Base-by-base conservation (phyloP, 2,797 vertebrate species). In the Enteromius argenteus region DNA sequence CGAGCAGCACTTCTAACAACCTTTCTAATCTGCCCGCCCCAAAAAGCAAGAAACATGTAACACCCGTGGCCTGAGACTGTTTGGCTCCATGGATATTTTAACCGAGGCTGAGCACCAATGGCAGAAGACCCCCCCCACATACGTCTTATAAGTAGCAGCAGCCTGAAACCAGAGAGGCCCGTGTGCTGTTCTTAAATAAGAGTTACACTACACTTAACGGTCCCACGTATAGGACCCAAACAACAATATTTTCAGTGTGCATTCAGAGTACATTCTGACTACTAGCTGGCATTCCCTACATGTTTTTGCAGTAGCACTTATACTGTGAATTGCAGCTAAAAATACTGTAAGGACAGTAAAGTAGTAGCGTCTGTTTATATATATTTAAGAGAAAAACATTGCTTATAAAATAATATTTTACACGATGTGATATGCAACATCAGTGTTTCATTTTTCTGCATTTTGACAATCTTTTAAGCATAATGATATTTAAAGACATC, bases 61-160 rank as follows among this genome's bases (percentile, higher is more conserved):
- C 90, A 87, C 71, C 23, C 37, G 56, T 51, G 37, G 78, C 87
- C 86, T 23, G 87, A 86, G 92, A 94, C 93, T 90, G 77, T 49
- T 79, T 77, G 92, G 90, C 94, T 92, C 93, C 91, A 74, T 64
- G 89, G 92, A 93, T 94, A 95, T 95, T 95, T 95, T 95, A 93
- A 90, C 91, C 89, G 79, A 46, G 53, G 69, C 74, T 51, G 42
- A 32, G 51, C 88, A 87, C 92, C 90, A 89, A 91, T 87, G 60
- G 87, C 83, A 90, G 79, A 60, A 75, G 88, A 90, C 87, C 60
- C 88, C 88, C 64, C 35, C 51, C 76, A 37, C 69, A 87, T 66
- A 76, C n/a, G 21, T 81, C 88, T 92, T 94, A 94, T 92, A 94
- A 95, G 94, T 94, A 94, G 93, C 89, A 88, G 51, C 90, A 82